Base-by-base conservation (phyloP, 2,888 invertebrate genomes). In the Lomographa bimaculata region DNA sequence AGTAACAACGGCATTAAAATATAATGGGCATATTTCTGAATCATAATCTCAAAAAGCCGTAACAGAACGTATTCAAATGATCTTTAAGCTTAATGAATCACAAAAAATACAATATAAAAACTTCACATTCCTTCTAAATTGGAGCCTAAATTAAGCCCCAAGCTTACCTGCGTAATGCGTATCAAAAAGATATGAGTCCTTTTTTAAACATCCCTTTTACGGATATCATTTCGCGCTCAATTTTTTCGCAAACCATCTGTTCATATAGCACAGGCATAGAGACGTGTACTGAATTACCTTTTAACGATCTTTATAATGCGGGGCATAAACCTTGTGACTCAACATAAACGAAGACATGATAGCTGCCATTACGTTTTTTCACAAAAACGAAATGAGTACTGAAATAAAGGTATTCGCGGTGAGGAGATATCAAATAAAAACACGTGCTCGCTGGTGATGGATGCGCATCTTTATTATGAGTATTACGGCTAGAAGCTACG, bases 291-390 rank as follows among this genome's bases (percentile, higher is more conserved):
- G 42, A 32, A 42, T 36, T 34, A 42, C 41, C 29, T 35, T 35
- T 41, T 42, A 42, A 42, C 36, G 42, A 36, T 42, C 35, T 42
- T 9, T 8, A 26, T 41, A 35, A 41, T 19, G 36, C 12, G 16
- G 12, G 7, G 0, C 20, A 32, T 42, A 36, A 36, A 42, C 3
- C 26, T 29, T 19, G 14, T 21, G 35, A 41, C 29, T 42, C 30
- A 26, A 27, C 36, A 36, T 21, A 35, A 35, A 42, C 20, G 28
- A 28, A 26, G 36, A 42, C 30, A 36, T 36, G 26, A 42, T 41
- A 11, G 42, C 42, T 20, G 8, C 29, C 30, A 30, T 42, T 35
- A 36, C 8, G 17, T 35, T 18, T 33, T 33, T 32, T 21, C 28
- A 17, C 18, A 34, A 33, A 40, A 40, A 28, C 12, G 14, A 28